Evolutionary conservation across 2,888 invertebrate genomes (phyloP).

Genomic region (Ditula angustiorana): DNA sequence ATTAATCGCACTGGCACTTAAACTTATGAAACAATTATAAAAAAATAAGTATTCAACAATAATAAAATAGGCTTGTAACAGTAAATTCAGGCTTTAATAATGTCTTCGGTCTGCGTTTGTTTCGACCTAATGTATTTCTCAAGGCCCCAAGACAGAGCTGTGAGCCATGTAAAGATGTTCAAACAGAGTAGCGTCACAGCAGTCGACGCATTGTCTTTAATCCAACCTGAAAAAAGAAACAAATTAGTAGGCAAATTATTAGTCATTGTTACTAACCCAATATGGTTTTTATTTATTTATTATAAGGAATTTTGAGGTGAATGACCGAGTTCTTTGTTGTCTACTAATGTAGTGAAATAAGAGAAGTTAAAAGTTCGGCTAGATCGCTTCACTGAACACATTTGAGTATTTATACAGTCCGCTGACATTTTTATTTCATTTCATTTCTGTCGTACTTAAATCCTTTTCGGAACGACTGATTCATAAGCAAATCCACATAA

Average conservation of each 20-base stretch:
- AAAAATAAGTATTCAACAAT: not conserved
- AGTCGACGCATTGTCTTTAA: constrained; percentile 87
- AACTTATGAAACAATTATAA: not conserved
- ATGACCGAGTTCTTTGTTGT: not conserved
- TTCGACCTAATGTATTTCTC: constrained; percentile 77
- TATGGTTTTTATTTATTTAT: not conserved
- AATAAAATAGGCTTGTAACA: not conserved
- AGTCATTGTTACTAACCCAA: not conserved
- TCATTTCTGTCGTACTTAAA: no score
- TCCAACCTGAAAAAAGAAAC: constrained; percentile 85
- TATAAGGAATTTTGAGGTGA: not conserved
- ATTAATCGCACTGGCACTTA: no score
- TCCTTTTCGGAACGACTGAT: no score
- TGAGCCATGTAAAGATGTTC: constrained; percentile 87
- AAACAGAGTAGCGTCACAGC: constrained; percentile 87
- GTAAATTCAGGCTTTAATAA: constrained; percentile 50
- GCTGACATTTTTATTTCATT: not conserved
- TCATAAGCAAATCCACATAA: no score
- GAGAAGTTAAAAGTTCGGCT: not conserved
- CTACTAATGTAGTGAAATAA: not conserved
- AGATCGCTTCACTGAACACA: not conserved
- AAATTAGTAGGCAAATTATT: not conserved
- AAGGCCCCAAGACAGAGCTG: constrained; percentile 87
- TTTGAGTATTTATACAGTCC: not conserved
- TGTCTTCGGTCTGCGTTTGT: constrained; percentile 50